Conservation (phyloP, 2,113 vertebrate species). For the Oncorhynchus mykiss region DNA sequence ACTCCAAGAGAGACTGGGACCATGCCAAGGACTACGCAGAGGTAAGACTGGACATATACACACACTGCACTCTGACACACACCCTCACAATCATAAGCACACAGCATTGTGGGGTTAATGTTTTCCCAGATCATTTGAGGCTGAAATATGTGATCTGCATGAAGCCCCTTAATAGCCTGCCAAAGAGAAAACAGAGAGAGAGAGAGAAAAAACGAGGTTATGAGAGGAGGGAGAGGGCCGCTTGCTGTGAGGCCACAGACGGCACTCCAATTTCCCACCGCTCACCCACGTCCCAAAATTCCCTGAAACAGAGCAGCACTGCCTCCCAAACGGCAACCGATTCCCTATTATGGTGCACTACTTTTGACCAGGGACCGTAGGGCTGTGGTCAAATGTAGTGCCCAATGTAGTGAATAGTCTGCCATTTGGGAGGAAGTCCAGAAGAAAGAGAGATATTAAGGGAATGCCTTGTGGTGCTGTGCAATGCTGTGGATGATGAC, state of each 20-base stretch:
- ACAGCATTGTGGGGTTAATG: slow-evolving; percentile 35
- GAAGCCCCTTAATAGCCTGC: slow-evolving; percentile 63
- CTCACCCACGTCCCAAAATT: slow-evolving; percentile 66
- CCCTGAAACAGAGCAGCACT: slow-evolving; percentile 36
- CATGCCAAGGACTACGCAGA: slow-evolving; percentile 97
- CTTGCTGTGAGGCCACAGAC: slow-evolving; percentile 70
- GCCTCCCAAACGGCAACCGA: too few species aligned
- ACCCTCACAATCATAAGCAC: slow-evolving; percentile 34
- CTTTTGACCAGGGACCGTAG: too few species aligned
- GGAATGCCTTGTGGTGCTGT: slow-evolving; percentile 27
- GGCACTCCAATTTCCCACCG: slow-evolving; percentile 71
- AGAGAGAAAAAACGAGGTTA: slow-evolving; percentile 15
- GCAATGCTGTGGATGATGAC: slow-evolving; percentile 61
- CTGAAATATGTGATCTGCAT: slow-evolving; percentile 63
- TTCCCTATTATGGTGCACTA: too few species aligned
- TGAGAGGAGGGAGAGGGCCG: slow-evolving; percentile 34
- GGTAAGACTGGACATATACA: slow-evolving; percentile 68
- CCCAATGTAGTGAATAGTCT: too few species aligned
- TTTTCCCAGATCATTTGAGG: slow-evolving; percentile 68
- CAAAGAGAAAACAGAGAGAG: slow-evolving; percentile 63
- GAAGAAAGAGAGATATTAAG: slow-evolving; percentile 54
- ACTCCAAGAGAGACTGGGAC: slow-evolving; percentile 97
- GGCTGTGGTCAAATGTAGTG: too few species aligned
- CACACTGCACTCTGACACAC: slow-evolving; percentile 15
- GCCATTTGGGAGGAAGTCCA: neutral